Conservation (phyloP, 2,113 vertebrate genomes). For the Sander vitreus region DNA sequence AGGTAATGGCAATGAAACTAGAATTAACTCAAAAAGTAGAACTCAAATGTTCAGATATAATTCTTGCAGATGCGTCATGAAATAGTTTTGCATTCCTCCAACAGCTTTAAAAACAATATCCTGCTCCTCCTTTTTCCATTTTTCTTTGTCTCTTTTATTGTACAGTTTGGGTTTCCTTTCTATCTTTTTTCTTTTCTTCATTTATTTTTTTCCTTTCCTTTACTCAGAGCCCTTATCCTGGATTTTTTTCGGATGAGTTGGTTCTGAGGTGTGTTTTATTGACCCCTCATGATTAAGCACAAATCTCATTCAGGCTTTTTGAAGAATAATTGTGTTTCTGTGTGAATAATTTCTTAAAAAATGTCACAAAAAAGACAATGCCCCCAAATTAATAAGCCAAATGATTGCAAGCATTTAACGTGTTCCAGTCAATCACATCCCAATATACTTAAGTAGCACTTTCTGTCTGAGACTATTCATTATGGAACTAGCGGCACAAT, state of each 20-base stretch:
- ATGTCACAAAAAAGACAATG: background rate
- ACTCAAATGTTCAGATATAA: no score
- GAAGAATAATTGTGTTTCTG: constrained; percentile 1
- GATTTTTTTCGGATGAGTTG: background rate
- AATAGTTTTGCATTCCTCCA: background rate
- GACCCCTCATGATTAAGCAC: background rate
- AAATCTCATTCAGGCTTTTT: background rate
- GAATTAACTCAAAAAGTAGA: background rate
- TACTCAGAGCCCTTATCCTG: background rate
- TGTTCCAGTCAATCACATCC: constrained; percentile 1
- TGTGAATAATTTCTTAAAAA: background rate
- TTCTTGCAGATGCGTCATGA: background rate
- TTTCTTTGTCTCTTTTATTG: background rate
- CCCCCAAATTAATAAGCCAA: background rate
- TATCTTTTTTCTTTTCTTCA: background rate
- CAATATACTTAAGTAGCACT: background rate
- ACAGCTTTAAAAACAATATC: background rate
- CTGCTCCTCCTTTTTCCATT: background rate
- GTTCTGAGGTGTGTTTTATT: constrained; percentile 8
- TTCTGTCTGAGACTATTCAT: constrained; percentile 8
- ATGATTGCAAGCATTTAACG: background rate
- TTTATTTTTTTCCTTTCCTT: background rate
- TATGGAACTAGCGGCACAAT: constrained; percentile 9
- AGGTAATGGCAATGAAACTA: background rate
- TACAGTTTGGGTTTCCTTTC: background rate